These are phyloP conservation scores for Andrena dorsata DNA, from an alignment of 2,888 invertebrate species.

Conservation along the genomic window DNA sequence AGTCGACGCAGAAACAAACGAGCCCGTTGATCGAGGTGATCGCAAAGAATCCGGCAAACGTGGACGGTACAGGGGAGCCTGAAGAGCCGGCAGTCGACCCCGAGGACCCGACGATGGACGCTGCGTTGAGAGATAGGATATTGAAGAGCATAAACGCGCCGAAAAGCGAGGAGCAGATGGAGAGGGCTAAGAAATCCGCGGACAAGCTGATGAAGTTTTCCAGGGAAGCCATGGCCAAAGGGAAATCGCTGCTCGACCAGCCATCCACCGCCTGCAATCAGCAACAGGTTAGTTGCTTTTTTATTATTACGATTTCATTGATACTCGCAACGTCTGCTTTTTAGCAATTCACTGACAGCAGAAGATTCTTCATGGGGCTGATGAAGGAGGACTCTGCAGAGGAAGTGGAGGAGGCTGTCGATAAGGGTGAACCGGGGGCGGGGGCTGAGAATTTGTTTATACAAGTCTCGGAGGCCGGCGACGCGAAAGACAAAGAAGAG, in stretches of 20 bases:
- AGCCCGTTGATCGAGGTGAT: constrained; percentile 53
- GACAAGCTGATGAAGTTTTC: constrained; percentile 58
- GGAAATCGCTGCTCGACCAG: constrained; percentile 44
- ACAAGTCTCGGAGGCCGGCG: neutral
- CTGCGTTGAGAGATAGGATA: constrained; percentile 58
- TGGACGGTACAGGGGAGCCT: neutral
- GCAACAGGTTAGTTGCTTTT: constrained; percentile 26
- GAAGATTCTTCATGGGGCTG: constrained; percentile 42
- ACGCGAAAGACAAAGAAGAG: neutral
- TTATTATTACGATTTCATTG: neutral
- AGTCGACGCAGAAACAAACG: constrained; percentile 33
- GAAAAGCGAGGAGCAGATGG: constrained; percentile 61
- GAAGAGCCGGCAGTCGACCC: constrained; percentile 10
- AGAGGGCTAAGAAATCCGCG: constrained; percentile 59
- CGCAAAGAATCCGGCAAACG: constrained; percentile 21
- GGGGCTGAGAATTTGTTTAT: neutral
- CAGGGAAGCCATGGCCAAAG: constrained; percentile 62
- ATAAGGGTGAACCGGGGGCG: neutral
- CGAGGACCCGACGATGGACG: constrained; percentile 41
- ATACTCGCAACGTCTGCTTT: neutral
- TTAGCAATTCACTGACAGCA: constrained; percentile 34
- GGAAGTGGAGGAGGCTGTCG: neutral
- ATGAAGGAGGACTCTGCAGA: neutral
- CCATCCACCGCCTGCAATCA: neutral
- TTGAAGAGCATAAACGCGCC: constrained; percentile 52